phyloP scores from a whole-genome alignment of 2,797 vertebrate genomes.

The Pipistrellus pipistrellus region DNA sequence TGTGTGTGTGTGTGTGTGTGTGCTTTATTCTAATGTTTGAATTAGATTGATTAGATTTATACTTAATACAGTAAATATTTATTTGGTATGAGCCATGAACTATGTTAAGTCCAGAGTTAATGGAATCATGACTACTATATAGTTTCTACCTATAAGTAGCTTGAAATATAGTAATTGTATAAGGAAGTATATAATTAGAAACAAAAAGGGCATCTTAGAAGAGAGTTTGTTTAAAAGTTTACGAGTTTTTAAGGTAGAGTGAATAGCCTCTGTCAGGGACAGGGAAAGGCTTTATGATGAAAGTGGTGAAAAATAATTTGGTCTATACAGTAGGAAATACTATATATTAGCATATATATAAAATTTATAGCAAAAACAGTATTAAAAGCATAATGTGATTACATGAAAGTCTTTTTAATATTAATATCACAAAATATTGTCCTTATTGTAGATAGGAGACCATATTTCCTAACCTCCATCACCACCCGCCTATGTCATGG shows the following conservation, averaged over 20 bases:
- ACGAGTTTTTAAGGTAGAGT: not conserved
- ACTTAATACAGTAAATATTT: not conserved
- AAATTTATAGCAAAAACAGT: not conserved
- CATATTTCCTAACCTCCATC: not conserved
- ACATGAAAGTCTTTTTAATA: not conserved
- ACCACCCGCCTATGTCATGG: not conserved
- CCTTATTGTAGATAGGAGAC: not conserved
- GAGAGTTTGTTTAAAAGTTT: not conserved
- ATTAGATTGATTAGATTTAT: not conserved
- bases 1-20: rapidly evolving
- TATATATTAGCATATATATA: not conserved
- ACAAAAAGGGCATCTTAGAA: not conserved
- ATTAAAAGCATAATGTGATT: not conserved
- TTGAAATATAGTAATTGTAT: not conserved
- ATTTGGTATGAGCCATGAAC: not conserved
- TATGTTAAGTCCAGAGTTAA: not conserved
- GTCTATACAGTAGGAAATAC: not conserved
- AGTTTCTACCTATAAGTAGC: not conserved
- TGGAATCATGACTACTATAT: not conserved
- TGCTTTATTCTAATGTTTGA: not conserved
- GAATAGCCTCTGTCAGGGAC: not conserved
- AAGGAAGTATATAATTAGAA: not conserved
- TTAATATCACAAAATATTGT: not conserved
- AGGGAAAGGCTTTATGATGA: not conserved
- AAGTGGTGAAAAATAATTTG: not conserved